Percentiles rank a stretch among this genome's conserved stretches.
Conservation (phyloP, 2,797 vertebrate species). For the Phrynocephalus vlangalii region DNA sequence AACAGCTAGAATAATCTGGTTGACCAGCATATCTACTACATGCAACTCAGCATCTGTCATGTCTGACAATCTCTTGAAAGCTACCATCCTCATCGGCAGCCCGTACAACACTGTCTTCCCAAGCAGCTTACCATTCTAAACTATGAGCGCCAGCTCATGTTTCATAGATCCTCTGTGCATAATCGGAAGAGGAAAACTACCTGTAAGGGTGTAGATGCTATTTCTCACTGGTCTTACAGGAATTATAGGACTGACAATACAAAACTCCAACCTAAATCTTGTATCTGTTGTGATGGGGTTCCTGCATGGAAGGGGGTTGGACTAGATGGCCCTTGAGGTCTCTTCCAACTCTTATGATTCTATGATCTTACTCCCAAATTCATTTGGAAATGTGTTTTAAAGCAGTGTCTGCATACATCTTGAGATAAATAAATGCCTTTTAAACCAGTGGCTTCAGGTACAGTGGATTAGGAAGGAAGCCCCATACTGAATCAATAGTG, state of each 20-base stretch:
- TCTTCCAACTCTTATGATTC: too few species aligned
- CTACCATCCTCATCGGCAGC: not conserved
- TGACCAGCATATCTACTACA: not conserved
- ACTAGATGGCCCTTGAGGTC: too few species aligned
- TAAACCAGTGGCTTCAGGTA: not conserved
- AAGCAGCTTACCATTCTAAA: not conserved
- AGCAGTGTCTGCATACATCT: not conserved
- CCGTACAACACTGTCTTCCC: not conserved
- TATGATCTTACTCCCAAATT: not conserved
- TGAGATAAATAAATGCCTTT: not conserved
- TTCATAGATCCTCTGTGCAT: not conserved
- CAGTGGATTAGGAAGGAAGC: too few species aligned
- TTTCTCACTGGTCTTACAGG: not conserved
- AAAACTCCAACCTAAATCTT: not conserved
- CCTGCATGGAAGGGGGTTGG: too few species aligned
- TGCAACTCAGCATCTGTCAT: not conserved
- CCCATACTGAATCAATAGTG: not conserved
- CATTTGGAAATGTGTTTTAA: not conserved
- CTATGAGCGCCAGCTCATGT: not conserved
- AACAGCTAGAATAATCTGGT: not conserved
- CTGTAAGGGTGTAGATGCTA: not conserved
- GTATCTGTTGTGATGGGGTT: not conserved
- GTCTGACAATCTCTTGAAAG: not conserved
- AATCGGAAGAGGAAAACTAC: not conserved
- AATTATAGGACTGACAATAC: not conserved